Evolutionary conservation across 1,140 invertebrate genomes (phyloP).

Genomic region (Matsumurasca onukii): DNA sequence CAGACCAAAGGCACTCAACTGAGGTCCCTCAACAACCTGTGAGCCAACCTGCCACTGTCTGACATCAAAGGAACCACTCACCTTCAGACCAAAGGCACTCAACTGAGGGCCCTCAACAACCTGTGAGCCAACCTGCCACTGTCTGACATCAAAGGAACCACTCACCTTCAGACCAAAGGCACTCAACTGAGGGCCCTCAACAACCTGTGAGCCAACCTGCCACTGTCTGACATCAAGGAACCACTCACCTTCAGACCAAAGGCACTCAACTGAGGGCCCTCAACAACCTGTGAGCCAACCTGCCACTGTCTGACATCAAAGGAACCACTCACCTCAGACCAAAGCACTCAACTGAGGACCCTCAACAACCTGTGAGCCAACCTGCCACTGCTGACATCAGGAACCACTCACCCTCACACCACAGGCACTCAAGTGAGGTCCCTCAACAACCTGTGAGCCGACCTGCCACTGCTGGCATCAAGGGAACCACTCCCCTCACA

Average conservation of each 20-base stretch:
- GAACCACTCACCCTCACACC: conserved; percentile 15
- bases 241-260: conserved; percentile 33
- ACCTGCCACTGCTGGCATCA: conserved; percentile 3
- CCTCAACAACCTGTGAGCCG: background rate
- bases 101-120: background rate
- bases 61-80: background rate
- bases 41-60: background rate
- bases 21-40: background rate
- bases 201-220: background rate
- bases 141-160: background rate
- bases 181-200: background rate
- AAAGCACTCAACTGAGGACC: background rate
- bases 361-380: background rate
- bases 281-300: background rate
- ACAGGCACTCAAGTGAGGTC: conserved; percentile 17
- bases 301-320: background rate
- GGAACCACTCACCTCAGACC: conserved; percentile 13
- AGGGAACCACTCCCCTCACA: background rate
- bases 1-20: background rate
- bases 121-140: background rate
- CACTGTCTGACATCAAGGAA: background rate
- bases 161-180: background rate
- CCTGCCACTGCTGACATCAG: background rate
- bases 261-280: background rate
- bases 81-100: background rate